phyloP scores from a whole-genome alignment of 2,888 invertebrate genomes.

The Linnaemya tessellans region DNA sequence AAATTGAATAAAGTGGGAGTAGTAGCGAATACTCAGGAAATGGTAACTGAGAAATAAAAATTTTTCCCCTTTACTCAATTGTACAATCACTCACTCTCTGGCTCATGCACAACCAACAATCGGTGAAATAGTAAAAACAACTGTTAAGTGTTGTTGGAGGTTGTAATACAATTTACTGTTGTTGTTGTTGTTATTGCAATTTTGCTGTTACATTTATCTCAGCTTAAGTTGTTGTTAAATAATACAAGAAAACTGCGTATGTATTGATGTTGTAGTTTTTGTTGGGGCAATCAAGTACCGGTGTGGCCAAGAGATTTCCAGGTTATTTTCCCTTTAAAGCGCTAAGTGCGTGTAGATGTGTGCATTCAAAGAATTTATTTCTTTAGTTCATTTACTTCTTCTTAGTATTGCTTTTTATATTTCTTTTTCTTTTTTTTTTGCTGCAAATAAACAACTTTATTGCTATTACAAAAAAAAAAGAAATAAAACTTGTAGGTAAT shows the following conservation, averaged over 20 bases:
- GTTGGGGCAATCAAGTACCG: conserved; percentile 44
- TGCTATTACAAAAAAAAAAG: background rate
- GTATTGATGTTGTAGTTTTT: background rate
- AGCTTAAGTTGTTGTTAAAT: conserved; percentile 25
- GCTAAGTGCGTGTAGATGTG: conserved; percentile 1
- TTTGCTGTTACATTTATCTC: background rate
- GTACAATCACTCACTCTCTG: background rate
- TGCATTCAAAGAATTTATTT: conserved; percentile 38
- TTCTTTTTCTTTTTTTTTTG: background rate
- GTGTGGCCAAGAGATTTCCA: conserved; percentile 44
- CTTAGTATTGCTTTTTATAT: background rate
- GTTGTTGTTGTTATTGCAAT: conserved; percentile 17
- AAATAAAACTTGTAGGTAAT: conserved; percentile 21
- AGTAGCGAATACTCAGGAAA: conserved; percentile 3
- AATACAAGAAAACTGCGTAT: conserved; percentile 15
- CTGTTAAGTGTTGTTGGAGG: background rate
- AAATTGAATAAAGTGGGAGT: background rate
- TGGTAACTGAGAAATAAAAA: background rate
- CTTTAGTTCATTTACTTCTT: conserved; percentile 2
- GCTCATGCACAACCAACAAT: background rate
- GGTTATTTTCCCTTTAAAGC: conserved; percentile 20
- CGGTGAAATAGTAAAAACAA: conserved; percentile 17
- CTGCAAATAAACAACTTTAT: conserved; percentile 16
- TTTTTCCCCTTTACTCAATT: background rate
- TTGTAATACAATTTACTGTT: background rate